Evolutionary conservation across 2,797 vertebrate species (phyloP).

Genomic region (Lycodopsis pacificus): DNA sequence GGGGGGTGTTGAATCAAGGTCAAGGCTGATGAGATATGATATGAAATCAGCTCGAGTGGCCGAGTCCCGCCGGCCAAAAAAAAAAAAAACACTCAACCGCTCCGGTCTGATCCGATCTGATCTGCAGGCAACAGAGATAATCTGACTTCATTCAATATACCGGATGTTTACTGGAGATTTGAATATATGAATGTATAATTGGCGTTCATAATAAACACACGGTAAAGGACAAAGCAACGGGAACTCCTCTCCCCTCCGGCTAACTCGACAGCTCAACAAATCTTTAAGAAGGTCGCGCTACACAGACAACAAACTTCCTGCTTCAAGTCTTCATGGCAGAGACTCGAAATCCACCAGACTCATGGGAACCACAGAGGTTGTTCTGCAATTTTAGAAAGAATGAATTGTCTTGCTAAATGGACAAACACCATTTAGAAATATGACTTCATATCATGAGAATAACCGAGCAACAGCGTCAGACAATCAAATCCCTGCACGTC

Average conservation of each 20-base stretch:
- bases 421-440: constrained; percentile 10
- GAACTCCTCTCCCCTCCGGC: background rate
- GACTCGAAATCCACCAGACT: background rate
- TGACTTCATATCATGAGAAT: background rate
- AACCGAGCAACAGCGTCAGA: constrained; percentile 9
- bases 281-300: constrained; percentile 17
- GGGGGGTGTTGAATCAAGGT: constrained; percentile 61
- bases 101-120: constrained; percentile 48
- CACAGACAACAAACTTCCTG: background rate
- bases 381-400: background rate
- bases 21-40: constrained; percentile 64
- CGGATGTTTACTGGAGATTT: constrained; percentile 28
- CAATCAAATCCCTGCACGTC: constrained; percentile 26
- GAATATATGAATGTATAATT: constrained; percentile 13
- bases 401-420: background rate
- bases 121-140: constrained; percentile 46
- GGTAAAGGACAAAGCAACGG: background rate
- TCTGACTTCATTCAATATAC: constrained; percentile 46
- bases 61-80: constrained; percentile 42
- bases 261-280: background rate
- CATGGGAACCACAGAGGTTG: background rate
- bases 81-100: constrained; percentile 20
- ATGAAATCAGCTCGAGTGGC: constrained; percentile 75
- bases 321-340: background rate
- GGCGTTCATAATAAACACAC: constrained; percentile 3